Evolutionary conservation across 1,140 invertebrate species (phyloP), one percentile per base, ranked within the genome.

Genomic region (Cydia fagiglandana): DNA sequence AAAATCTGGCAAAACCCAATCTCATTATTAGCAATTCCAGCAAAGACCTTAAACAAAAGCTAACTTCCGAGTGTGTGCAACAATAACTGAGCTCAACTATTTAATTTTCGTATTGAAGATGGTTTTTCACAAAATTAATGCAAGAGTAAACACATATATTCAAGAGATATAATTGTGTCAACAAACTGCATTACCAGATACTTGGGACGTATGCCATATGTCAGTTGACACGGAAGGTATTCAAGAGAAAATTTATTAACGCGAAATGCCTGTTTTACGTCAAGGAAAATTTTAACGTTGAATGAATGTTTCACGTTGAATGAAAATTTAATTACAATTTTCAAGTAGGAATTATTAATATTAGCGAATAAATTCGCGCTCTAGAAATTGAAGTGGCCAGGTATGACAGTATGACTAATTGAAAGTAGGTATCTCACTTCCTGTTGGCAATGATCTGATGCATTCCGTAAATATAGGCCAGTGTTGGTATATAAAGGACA

Each of bases 251-350:
- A 70, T 70, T 45, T 68, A 70, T 17, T 38, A 20, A 34, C 66
- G 13, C 66, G 30, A 12, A 38, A 70, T 45, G 2, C 66, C 66
- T 24, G 30, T 41, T 70, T 41, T 17, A 38, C n/a, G 66, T 68
- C 64, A 68, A 61, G 56, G 28, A 70, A 70, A 70, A 70, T 45
- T 70, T 70, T 41, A 70, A 70, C 66, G 66, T 70, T 70, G 66
- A 70, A 70, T 70, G 66, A 70, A 70, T 41, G 15, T 70, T 70
- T 70, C 34, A 41, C 17, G 2, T 70, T 70, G 66, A 70, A 70
- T 70, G 66, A 70, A 70, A n/a, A 38, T 70, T 45, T 70, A 70
- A 68, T 68, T 38, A 68, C 24, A 68, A 68, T n/a, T 68, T 68
- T 68, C 64, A 12, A 45, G 30, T 10, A 15, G 66, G 45, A 9